Percentiles rank a stretch among this genome's conserved stretches.
Conservation (phyloP, 2,888 invertebrate genomes). For the Lacanobia wlatinum region DNA sequence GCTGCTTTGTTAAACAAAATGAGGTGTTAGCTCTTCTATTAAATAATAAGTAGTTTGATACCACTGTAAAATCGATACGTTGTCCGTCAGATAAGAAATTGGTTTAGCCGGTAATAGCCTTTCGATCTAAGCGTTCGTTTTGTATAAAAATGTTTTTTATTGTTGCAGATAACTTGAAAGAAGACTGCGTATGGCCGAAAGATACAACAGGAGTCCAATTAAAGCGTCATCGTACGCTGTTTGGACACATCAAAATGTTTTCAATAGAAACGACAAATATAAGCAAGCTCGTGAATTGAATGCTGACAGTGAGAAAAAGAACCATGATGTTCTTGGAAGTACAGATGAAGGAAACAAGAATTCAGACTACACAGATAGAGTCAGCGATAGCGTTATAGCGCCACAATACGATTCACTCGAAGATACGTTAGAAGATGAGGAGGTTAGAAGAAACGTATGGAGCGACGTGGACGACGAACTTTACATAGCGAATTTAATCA, state of each 20-base stretch:
- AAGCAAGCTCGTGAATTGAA: constrained; percentile 63
- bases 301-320: constrained; percentile 66
- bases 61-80: constrained; percentile 76
- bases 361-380: constrained; percentile 51
- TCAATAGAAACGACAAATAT: constrained; percentile 68
- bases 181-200: constrained; percentile 89
- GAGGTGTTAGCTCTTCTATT: constrained; percentile 90
- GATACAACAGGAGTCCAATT: constrained; percentile 83
- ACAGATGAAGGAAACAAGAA: constrained; percentile 61
- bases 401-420: constrained; percentile 67
- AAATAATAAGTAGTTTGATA: constrained; percentile 87
- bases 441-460: constrained; percentile 87
- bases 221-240: constrained; percentile 87
- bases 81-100: constrained; percentile 77
- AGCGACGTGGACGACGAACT: constrained; percentile 88
- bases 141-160: constrained; percentile 69
- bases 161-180: constrained; percentile 86
- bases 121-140: constrained; percentile 59
- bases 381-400: constrained; percentile 80
- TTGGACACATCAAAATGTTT: constrained; percentile 82
- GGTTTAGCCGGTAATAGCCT: constrained; percentile 64
- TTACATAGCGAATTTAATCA: constrained; percentile 87
- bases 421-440: constrained; percentile 77
- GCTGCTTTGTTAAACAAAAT: constrained; percentile 89
- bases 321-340: constrained; percentile 68